Evolutionary conservation across 2,797 vertebrate species (phyloP).

Genomic region (Pteronotus mesoamericanus): DNA sequence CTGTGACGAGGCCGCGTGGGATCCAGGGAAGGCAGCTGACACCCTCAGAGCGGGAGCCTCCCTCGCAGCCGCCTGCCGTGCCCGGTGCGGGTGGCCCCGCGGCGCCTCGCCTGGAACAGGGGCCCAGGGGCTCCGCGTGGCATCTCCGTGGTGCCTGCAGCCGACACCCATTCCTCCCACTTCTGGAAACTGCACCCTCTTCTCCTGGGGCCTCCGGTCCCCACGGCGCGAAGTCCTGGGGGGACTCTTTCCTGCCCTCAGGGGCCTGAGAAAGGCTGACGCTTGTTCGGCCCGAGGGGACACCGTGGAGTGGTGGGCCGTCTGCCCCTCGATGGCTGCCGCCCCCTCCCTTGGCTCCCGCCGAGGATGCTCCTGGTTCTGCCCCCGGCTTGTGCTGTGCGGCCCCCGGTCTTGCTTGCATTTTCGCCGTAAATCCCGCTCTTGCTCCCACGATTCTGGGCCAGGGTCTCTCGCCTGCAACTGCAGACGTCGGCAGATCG

Average conservation of each 20-base stretch:
- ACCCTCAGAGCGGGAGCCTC: too few species aligned
- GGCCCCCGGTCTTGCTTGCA: fast-evolving
- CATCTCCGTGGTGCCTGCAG: not conserved
- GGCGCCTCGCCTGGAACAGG: not conserved
- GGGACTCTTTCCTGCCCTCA: not conserved
- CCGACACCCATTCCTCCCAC: not conserved
- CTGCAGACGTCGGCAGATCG: not conserved
- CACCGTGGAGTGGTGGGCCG: too few species aligned
- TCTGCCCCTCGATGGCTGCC: not conserved
- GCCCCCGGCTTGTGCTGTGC: too few species aligned
- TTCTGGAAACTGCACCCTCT: not conserved
- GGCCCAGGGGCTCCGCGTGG: not conserved
- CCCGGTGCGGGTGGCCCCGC: fast-evolving
- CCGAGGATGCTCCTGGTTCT: fast-evolving
- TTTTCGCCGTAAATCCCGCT: not conserved
- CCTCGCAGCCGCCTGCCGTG: fast-evolving
- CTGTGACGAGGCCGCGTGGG: fast-evolving
- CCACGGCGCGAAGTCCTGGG: not conserved
- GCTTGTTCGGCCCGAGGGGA: not conserved
- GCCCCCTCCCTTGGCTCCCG: fast-evolving
- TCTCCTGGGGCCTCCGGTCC: not conserved
- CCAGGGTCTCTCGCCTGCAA: not conserved
- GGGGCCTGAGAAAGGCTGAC: not conserved
- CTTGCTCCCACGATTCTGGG: fast-evolving
- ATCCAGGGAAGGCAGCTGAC: fast-evolving